A percentile compares a stretch with the other conserved stretches of the same genome.
Conservation (phyloP, 2,888 invertebrate species). For the Nomada hirtipes region DNA sequence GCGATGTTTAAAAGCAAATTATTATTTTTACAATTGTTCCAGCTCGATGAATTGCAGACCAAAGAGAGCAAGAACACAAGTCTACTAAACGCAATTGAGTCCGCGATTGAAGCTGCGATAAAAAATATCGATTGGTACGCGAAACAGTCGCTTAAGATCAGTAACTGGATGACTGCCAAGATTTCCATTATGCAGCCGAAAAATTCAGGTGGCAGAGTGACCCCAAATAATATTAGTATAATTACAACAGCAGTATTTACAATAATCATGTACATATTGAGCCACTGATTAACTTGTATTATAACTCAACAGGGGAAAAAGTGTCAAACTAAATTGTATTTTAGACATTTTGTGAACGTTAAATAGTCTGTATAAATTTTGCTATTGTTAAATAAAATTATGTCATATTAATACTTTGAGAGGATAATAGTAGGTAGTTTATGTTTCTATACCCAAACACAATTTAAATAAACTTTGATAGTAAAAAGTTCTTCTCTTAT, state of each 20-base stretch:
- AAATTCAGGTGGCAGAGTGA: neutral
- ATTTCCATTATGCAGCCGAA: fast-evolving
- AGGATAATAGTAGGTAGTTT: too few species aligned
- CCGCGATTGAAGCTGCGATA: slow-evolving; percentile 47
- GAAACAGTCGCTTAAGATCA: neutral
- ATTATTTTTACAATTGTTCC: neutral
- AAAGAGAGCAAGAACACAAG: neutral
- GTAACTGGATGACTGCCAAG: fast-evolving
- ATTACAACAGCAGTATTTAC: slow-evolving; percentile 14
- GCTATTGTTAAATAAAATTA: neutral
- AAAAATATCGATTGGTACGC: slow-evolving; percentile 58
- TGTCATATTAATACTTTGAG: too few species aligned
- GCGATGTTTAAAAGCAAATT: neutral
- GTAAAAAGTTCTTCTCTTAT: too few species aligned
- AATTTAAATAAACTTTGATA: too few species aligned
- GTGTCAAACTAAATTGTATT: too few species aligned
- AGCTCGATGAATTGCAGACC: slow-evolving; percentile 34
- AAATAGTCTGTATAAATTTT: neutral
- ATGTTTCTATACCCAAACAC: too few species aligned
- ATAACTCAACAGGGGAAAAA: neutral
- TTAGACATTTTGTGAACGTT: neutral
- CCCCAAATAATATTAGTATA: neutral
- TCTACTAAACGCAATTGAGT: slow-evolving; percentile 33
- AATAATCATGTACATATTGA: slow-evolving; percentile 12
- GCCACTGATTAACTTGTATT: neutral